phyloP scores from a whole-genome alignment of 2,888 invertebrate species.

The Smittia aterrima region DNA sequence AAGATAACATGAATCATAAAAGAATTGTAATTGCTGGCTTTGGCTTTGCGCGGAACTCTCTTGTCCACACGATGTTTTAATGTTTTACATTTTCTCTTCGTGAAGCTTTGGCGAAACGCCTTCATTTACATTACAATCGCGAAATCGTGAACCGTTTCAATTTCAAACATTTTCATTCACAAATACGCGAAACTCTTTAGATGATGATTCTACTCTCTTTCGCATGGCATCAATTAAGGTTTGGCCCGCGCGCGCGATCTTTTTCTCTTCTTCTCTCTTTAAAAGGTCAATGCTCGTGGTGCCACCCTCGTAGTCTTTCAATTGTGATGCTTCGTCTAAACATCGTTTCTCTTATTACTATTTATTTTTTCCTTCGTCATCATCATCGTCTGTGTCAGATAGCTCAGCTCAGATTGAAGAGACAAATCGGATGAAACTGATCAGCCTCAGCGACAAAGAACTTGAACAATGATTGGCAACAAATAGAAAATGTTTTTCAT shows the following conservation, averaged over 20 bases:
- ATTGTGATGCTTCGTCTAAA: conserved; percentile 20
- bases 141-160: conserved; percentile 10
- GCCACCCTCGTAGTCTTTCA: not conserved
- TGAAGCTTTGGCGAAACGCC: not conserved
- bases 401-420: no score
- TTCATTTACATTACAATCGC: not conserved
- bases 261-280: conserved; percentile 35
- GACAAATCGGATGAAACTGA: no score
- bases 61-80: conserved; percentile 7
- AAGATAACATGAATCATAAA: conserved; percentile 18
- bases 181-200: not conserved
- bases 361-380: not conserved
- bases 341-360: not conserved
- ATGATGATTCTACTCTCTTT: conserved; percentile 18
- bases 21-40: not conserved
- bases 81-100: conserved; percentile 7
- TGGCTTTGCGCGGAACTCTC: not conserved
- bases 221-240: conserved; percentile 22
- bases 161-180: not conserved
- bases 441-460: conserved; percentile 6
- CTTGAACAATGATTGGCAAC: conserved; percentile 2
- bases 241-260: conserved; percentile 47
- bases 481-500: not conserved
- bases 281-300: conserved; percentile 15
- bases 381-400: not conserved